A percentile compares a stretch with the other conserved stretches of the same genome.
Conservation (phyloP, 2,888 invertebrate species). For the Temnothorax rugatulus region DNA sequence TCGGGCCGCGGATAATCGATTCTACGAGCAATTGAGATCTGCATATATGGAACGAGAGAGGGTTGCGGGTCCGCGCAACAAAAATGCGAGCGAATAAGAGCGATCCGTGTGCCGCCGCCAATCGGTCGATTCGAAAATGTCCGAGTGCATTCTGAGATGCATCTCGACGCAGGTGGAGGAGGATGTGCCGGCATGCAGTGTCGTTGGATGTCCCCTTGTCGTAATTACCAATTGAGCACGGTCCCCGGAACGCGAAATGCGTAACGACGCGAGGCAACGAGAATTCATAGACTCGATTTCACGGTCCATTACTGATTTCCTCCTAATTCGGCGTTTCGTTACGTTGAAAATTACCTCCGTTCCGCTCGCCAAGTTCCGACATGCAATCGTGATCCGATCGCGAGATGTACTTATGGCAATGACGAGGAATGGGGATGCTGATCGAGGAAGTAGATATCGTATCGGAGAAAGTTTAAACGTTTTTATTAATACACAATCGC, state of each 20-base stretch:
- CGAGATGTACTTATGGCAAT: neutral
- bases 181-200: slow-evolving; percentile 57
- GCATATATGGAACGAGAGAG: slow-evolving; percentile 48
- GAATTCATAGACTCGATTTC: slow-evolving; percentile 76
- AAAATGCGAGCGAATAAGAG: slow-evolving; percentile 25
- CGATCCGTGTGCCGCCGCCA: slow-evolving; percentile 22
- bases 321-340: slow-evolving; percentile 75
- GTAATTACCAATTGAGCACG: slow-evolving; percentile 83
- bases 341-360: slow-evolving; percentile 58
- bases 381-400: slow-evolving; percentile 1
- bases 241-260: slow-evolving; percentile 74
- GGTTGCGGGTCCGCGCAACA: slow-evolving; percentile 10
- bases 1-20: slow-evolving; percentile 54
- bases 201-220: slow-evolving; percentile 75
- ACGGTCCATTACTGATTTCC: slow-evolving; percentile 78
- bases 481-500: neutral
- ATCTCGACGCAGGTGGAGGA: slow-evolving; percentile 1
- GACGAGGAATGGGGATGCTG: neutral
- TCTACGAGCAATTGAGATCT: slow-evolving; percentile 54
- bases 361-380: slow-evolving; percentile 30
- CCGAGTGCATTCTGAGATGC: slow-evolving; percentile 17
- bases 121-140: slow-evolving; percentile 52
- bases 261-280: slow-evolving; percentile 71
- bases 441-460: neutral
- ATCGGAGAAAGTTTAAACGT: slow-evolving; percentile 6